Evolutionary conservation across 1,140 invertebrate genomes (phyloP).

Genomic region (Magallana angulata): DNA sequence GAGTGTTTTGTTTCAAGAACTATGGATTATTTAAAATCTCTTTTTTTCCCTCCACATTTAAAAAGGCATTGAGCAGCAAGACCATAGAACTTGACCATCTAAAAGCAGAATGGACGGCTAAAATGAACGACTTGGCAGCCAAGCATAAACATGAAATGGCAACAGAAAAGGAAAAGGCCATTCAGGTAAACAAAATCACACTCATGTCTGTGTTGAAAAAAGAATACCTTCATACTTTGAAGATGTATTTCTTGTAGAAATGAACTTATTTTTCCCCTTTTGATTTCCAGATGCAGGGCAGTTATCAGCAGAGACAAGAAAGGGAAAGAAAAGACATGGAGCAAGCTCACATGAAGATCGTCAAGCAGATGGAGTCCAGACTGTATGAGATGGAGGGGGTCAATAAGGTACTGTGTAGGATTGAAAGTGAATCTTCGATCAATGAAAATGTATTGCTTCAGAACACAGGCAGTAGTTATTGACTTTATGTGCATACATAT

Average conservation of each 20-base stretch:
- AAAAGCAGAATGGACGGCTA: conserved; percentile 77
- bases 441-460: too few species aligned
- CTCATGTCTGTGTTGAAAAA: background rate
- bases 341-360: conserved; percentile 74
- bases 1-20: too few species aligned
- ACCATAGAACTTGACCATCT: conserved; percentile 79
- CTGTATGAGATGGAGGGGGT: conserved; percentile 72
- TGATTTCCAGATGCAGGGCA: conserved; percentile 72
- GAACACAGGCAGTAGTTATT: too few species aligned
- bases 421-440: background rate
- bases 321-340: conserved; percentile 77
- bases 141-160: conserved; percentile 79
- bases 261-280: background rate
- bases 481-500: too few species aligned
- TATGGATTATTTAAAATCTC: too few species aligned
- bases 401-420: conserved; percentile 72
- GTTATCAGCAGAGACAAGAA: conserved; percentile 73
- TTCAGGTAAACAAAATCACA: conserved; percentile 70
- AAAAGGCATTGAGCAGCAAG: conserved; percentile 68
- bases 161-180: conserved; percentile 79
- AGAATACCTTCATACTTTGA: background rate
- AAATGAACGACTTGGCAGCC: conserved; percentile 73
- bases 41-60: background rate
- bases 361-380: conserved; percentile 75
- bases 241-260: background rate